Evolutionary conservation across 1,140 invertebrate species (phyloP), one percentile per base, ranked within the genome.

Genomic region (Magallana ariakensis): DNA sequence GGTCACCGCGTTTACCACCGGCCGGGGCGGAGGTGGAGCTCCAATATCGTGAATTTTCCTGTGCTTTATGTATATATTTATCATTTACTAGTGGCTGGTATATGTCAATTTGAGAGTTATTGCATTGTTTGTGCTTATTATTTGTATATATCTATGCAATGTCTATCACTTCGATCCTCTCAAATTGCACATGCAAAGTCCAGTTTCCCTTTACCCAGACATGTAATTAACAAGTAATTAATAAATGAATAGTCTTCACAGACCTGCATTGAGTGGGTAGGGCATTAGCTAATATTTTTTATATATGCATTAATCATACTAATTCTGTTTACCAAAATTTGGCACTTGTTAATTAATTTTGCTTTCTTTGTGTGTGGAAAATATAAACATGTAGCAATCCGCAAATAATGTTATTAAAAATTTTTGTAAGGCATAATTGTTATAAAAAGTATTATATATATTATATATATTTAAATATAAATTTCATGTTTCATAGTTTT

Each of bases 151-250:
- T 46, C 0, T 46, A 2, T 46, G 33, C 33, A 46, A 46, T 46
- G 33, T 46, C 3, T 4, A 46, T 46, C 33, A 5, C 5, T 5
- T 5, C 3, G 33, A 46, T 46, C 33, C 33, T 46, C 1, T 46
- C 33, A 46, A 46, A 46, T 46, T 46, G 33, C 19, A 46, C 33
- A 70, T 70, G 62, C 62, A 22, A 70, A 70, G 16, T 70, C 26
- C 19, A 70, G n/a, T 5, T 70, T 70, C 19, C n/a, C 26, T 70
- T 70, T 5, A 70, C n/a, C n/a, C n/a, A 22, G 62, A 70, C 62
- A 70, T 70, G 62, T n/a, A 70, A 70, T 70, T 19, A 70, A 70
- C 62, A 70, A 22, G 62, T 70, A n/a, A 70, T 70, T 26, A 70
- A 70, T 22, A 11, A 46, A 46, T 5, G 5, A 11, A 26, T 70